Conservation (phyloP, 2,113 vertebrate genomes). For the Tyto alba region DNA sequence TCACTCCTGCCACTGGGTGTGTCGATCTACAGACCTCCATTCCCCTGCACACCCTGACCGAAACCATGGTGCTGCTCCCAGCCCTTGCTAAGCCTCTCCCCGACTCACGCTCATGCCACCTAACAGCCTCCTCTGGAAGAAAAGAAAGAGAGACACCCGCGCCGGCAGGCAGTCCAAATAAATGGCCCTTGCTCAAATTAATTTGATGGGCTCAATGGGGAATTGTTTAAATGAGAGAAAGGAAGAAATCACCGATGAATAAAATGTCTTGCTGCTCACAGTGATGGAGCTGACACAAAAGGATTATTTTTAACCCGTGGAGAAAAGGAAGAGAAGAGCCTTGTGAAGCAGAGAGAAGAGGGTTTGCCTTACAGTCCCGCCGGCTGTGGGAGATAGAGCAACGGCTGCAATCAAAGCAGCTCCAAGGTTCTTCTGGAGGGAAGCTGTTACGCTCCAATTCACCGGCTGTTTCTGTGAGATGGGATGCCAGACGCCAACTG, state of each 20-base stretch:
- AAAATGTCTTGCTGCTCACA: background rate
- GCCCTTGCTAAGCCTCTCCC: background rate
- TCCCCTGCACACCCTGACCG: accelerated
- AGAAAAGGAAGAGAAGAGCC: background rate
- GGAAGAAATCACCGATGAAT: background rate
- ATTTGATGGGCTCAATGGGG: conserved; percentile 14
- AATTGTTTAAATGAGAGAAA: conserved; percentile 54
- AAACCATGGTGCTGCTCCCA: accelerated
- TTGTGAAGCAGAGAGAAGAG: background rate
- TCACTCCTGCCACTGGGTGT: background rate
- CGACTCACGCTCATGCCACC: accelerated
- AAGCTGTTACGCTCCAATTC: background rate
- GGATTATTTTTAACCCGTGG: conserved; percentile 44
- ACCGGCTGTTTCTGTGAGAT: background rate
- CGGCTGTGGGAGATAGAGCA: background rate
- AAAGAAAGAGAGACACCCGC: background rate
- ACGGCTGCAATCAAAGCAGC: background rate
- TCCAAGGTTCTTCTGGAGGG: background rate
- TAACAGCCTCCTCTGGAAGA: background rate
- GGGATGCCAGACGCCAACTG: background rate
- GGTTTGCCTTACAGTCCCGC: background rate
- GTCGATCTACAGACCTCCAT: background rate
- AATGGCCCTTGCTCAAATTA: background rate
- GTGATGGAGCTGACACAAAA: conserved; percentile 42
- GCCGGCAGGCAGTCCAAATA: background rate